These are phyloP conservation scores for Falco berigora DNA, from an alignment of 2,797 vertebrate species.

Conservation along the genomic window DNA sequence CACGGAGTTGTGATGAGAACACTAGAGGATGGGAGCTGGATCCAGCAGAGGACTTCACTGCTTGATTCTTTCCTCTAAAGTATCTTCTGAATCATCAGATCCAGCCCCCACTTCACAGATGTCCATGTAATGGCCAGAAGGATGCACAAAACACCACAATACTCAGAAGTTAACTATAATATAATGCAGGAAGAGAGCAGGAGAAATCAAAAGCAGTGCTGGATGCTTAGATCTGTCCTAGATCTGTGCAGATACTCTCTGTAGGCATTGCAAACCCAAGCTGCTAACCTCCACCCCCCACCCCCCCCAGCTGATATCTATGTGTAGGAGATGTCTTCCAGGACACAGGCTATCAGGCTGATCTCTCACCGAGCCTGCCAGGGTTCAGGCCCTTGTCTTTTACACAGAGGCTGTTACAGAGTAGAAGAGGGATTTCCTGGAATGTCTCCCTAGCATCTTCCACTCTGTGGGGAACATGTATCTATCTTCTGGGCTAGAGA, in stretches of 20 bases:
- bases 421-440: neutral
- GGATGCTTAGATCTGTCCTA: neutral
- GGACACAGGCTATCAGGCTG: fast-evolving
- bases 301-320: neutral
- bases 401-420: fast-evolving
- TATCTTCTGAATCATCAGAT: neutral
- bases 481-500: neutral
- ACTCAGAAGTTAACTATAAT: neutral
- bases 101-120: neutral
- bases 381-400: neutral
- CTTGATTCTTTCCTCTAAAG: neutral
- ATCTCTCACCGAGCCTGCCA: neutral
- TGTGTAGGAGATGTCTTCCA: neutral
- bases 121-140: neutral
- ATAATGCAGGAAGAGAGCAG: neutral
- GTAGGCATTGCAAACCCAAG: neutral
- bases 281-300: neutral
- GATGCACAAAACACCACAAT: neutral
- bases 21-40: neutral
- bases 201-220: neutral
- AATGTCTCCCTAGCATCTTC: neutral
- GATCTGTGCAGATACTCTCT: neutral
- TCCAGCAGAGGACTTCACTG: neutral
- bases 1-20: neutral
- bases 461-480: neutral